Conservation (phyloP, 2,888 invertebrate genomes). For the Onchidella celtica region DNA sequence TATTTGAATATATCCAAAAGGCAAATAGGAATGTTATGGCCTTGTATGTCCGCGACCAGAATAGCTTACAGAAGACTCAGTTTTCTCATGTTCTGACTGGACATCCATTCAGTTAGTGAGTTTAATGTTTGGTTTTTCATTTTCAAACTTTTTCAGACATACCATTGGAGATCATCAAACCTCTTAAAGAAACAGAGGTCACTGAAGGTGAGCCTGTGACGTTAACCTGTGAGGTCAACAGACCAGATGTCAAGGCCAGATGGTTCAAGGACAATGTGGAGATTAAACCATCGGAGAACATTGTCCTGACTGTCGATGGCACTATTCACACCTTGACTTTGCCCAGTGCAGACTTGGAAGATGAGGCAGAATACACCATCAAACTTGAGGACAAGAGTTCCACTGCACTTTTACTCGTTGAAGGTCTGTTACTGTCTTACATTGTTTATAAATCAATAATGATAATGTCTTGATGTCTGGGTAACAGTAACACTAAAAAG, state of each 20-base stretch:
- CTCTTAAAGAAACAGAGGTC: slow-evolving; percentile 87
- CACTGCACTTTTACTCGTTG: slow-evolving; percentile 72
- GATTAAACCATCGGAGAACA: slow-evolving; percentile 88
- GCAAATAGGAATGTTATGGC: too few relatives aligned
- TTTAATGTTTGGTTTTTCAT: too few relatives aligned
- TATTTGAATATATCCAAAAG: too few relatives aligned
- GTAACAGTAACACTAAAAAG: not conserved
- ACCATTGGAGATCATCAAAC: slow-evolving; percentile 92
- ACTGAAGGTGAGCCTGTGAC: slow-evolving; percentile 63
- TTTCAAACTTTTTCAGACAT: too few relatives aligned
- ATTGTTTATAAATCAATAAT: not conserved
- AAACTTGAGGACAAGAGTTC: slow-evolving; percentile 61
- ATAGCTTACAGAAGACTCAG: too few relatives aligned
- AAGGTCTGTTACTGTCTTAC: slow-evolving; percentile 58
- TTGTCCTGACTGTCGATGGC: slow-evolving; percentile 88
- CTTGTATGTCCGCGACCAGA: too few relatives aligned
- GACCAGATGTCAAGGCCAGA: slow-evolving; percentile 63
- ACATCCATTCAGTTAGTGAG: too few relatives aligned
- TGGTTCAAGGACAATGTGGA: slow-evolving; percentile 66
- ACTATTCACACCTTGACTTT: slow-evolving; percentile 82
- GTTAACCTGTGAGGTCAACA: slow-evolving; percentile 67
- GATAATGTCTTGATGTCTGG: not conserved
- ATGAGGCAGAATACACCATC: slow-evolving; percentile 73
- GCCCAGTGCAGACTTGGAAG: slow-evolving; percentile 87
- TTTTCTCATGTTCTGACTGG: too few relatives aligned